Evolutionary conservation across 2,888 invertebrate genomes (phyloP), one percentile per base, ranked within the genome.

Genomic region (Argynnis bischoffii): DNA sequence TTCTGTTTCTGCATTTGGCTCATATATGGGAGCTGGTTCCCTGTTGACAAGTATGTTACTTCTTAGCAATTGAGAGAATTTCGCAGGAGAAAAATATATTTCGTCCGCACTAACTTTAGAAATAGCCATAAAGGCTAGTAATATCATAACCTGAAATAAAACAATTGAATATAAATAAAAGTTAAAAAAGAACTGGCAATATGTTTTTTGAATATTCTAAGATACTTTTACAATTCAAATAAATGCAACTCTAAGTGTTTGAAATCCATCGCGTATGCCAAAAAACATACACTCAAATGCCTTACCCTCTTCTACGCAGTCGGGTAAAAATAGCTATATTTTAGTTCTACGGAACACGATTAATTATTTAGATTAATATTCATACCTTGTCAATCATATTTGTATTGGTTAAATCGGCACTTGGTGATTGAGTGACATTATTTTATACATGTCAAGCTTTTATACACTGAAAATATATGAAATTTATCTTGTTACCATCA

Each of bases 351-450:
- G 11, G 35, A 41, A 11, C 0, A 11, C 35, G 35, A 41, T 16
- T 13, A 26, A 4, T 26, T 51, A 6, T 35, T 41, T 15, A 35
- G 13, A 35, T 53, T 61, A 47, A 56, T 21, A 18, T 66, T 8
- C 35, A 74, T 77, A 86, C 85, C 83, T 81, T 79, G 55, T 67
- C 73, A 46, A 74, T 67, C 83, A 85, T 86, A 73, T 79, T 70
- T 71, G 51, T 72, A 66, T 63, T 69, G 48, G 56, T 73, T 73
- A 65, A 65, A 64, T 16, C 57, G 74, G 73, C 72, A 72, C 63
- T 66, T 60, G 35, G 11, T 41, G 11, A 76, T 73, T 72, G 75
- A 85, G 77, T 87, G 87, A 76, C 75, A 77, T 77, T 77, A 76
- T 75, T 61, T 74, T 73, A 72, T 74, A 69, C 63, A 66, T 71